Percentiles rank a stretch among this genome's conserved stretches.
These are phyloP conservation scores for Laticauda laticaudata DNA, from an alignment of 2,113 vertebrate genomes.

Conservation along the genomic window DNA sequence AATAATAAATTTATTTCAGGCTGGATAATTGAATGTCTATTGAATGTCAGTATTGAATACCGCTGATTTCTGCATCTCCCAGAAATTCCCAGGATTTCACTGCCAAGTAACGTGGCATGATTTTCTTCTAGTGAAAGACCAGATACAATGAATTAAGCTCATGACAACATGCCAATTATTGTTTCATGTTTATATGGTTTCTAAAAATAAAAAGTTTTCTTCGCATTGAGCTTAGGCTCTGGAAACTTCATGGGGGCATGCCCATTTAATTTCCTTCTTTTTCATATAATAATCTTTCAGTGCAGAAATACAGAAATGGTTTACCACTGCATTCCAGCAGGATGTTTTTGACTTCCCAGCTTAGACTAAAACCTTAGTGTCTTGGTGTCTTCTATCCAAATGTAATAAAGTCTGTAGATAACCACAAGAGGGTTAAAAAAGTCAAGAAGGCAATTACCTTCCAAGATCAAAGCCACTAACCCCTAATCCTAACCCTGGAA, in stretches of 20 bases:
- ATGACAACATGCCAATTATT: not conserved
- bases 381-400: not conserved
- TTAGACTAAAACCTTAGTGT: not conserved
- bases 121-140: not conserved
- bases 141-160: not conserved
- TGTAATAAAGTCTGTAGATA: not conserved
- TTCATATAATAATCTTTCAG: not conserved
- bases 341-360: not conserved
- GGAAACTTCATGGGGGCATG: not conserved
- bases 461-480: not conserved
- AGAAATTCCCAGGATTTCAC: not conserved
- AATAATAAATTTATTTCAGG: not conserved
- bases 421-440: not conserved
- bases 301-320: not conserved
- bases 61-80: not conserved
- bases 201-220: not conserved
- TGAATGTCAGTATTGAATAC: not conserved
- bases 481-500: not conserved
- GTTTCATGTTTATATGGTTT: not conserved
- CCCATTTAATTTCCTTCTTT: not conserved
- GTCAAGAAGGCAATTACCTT: not conserved
- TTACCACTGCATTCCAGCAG: not conserved
- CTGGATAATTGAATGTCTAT: not conserved
- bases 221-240: not conserved
- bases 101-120: not conserved